These are phyloP conservation scores for Rhea pennata DNA, from an alignment of 2,113 vertebrate genomes.

Conservation along the genomic window DNA sequence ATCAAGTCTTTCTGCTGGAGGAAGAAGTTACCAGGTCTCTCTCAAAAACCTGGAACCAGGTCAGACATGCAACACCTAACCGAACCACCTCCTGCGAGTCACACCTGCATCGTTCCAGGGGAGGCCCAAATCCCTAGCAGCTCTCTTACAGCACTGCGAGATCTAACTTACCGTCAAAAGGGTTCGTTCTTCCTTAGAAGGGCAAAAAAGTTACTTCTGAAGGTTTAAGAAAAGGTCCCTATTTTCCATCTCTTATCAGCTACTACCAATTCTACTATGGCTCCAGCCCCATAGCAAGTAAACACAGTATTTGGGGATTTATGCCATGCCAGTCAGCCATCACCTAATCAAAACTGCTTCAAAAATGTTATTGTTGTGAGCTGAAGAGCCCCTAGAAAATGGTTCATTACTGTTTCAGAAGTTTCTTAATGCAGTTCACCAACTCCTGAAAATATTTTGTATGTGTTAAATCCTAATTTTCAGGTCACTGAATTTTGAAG, in stretches of 20 bases:
- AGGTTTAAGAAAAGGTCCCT: not conserved
- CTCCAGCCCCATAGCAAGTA: not conserved
- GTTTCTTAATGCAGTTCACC: not conserved
- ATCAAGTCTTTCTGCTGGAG: not conserved
- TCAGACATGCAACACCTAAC: not conserved
- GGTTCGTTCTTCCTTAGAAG: not conserved
- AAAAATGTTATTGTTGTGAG: too few species aligned
- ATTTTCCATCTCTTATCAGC: not conserved
- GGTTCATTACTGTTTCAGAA: not conserved
- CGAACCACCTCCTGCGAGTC: not conserved
- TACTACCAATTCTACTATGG: not conserved
- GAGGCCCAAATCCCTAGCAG: not conserved
- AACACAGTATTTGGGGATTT: not conserved
- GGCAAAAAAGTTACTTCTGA: not conserved
- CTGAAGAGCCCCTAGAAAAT: not conserved
- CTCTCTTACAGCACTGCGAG: not conserved
- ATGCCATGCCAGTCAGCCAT: not conserved
- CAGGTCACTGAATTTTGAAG: not conserved
- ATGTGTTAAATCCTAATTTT: not conserved
- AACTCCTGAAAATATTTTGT: too few species aligned
- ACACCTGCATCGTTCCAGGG: not conserved
- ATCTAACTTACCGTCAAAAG: not conserved
- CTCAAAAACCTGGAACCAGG: not conserved
- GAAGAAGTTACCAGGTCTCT: not conserved
- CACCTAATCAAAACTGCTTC: not conserved